These are phyloP conservation scores for Proteles cristata DNA, from an alignment of 2,113 vertebrate species.

Conservation along the genomic window DNA sequence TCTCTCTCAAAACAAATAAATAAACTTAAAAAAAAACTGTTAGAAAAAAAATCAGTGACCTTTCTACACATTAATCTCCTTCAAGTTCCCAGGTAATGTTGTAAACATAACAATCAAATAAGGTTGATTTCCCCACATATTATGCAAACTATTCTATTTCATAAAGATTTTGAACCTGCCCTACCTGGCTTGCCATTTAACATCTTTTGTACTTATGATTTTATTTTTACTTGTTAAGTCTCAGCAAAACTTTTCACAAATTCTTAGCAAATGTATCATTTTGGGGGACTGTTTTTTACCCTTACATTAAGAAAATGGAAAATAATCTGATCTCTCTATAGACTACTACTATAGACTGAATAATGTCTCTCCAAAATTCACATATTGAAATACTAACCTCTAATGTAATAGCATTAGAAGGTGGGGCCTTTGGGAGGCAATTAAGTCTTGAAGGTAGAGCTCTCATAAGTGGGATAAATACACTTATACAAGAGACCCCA, in stretches of 20 bases:
- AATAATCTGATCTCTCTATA: slow-evolving; percentile 15
- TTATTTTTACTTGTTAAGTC: not conserved
- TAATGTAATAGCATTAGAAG: not conserved
- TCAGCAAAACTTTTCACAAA: not conserved
- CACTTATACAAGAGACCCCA: not conserved
- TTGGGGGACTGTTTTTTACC: not conserved
- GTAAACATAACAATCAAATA: not conserved
- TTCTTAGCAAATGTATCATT: not conserved
- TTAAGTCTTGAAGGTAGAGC: not conserved
- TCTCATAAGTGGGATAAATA: not conserved
- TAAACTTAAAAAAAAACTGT: not conserved
- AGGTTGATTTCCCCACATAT: not conserved
- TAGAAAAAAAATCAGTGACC: not conserved
- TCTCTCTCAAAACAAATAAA: no score
- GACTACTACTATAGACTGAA: not conserved
- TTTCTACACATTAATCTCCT: not conserved
- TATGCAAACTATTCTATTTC: not conserved
- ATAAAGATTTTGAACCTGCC: slow-evolving; percentile 32
- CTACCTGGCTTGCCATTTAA: not conserved
- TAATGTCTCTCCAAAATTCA: not conserved
- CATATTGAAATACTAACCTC: not conserved
- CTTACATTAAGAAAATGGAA: slow-evolving; percentile 31
- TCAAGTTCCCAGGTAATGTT: not conserved
- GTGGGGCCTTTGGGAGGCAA: not conserved
- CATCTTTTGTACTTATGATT: not conserved